Base-by-base conservation (phyloP, 2,888 invertebrate species). In the Tanytarsus gracilentus region DNA sequence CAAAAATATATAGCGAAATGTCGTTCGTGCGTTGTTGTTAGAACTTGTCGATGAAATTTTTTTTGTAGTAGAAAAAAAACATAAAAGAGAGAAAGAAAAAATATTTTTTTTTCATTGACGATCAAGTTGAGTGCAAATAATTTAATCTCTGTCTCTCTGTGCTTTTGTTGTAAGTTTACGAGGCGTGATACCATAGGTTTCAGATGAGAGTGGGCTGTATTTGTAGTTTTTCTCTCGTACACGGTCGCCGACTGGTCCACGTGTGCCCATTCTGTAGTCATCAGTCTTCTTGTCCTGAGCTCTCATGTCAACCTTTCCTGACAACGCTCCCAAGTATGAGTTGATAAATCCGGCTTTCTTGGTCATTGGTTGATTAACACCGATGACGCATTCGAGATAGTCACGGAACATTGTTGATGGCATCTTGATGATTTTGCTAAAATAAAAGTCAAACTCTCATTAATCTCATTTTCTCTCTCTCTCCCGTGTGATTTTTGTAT, bases 331-430 rank as follows among this genome's bases (percentile, higher is more conserved):
- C 33, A 49, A 49, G 26, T 60, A 60, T 14, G 49, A 60, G 23
- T 21, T 50, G n/a, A 33, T 23, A 36, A 60, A 60, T 3, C 16
- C 9, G 16, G 60, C 60, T 50, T 60, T 60, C 16, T 33, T 48
- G 16, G 25, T 50, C 11, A 60, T 48, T 60, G 60, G 33, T 49
- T 60, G 18, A 27, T 60, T 60, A 16, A 36, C 9, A 14, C 60
- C 60, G 26, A 60, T 27, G 16, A 60, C 60, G 23, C 30, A 11
- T 30, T 60, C 60, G 36, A 60, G 33, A 23, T 60, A 60, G 25
- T 60, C 60, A 16, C 50, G 33, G 50, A 60, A 60, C 50, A 60
- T 49, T 9, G 26, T 14, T 50, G 60, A 60, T 50, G 60, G 60
- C 60, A 60, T 60, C 25, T 56, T 56, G 44, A 18, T 44, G 9